Conservation (phyloP, 2,888 invertebrate species). For the Stegophylla sp. region DNA sequence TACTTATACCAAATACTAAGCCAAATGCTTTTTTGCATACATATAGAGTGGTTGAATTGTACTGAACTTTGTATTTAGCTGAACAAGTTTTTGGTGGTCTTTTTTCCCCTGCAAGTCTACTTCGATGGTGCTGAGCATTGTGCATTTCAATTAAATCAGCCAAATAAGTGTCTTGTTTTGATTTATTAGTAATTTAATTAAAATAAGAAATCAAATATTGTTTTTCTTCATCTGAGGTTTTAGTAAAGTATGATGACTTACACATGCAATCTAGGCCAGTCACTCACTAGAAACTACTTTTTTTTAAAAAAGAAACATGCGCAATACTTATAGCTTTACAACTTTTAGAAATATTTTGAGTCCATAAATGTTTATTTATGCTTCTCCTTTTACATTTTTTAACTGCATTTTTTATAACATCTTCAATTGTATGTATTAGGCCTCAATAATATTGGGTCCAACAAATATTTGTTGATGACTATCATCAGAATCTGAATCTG, state of each 20-base stretch:
- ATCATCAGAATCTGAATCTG: constrained; percentile 5
- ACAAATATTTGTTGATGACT: neutral
- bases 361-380: neutral
- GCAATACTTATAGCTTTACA: neutral
- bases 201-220: neutral
- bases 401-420: neutral
- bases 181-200: neutral
- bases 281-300: neutral
- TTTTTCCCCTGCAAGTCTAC: neutral
- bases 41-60: neutral
- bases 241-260: neutral
- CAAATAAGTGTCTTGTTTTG: constrained; percentile 3
- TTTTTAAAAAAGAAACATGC: neutral
- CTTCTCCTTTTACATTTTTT: neutral
- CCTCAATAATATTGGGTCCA: neutral
- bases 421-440: neutral
- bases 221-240: neutral
- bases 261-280: neutral
- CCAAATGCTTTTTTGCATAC: constrained; percentile 19
- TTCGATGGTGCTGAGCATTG: neutral
- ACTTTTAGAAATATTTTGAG: neutral
- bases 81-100: constrained; percentile 28
- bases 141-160: constrained; percentile 2
- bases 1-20: constrained; percentile 11
- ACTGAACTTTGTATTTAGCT: constrained; percentile 3